These are phyloP conservation scores for Cephus sareptanus DNA, from an alignment of 2,888 invertebrate species.

Conservation along the genomic window DNA sequence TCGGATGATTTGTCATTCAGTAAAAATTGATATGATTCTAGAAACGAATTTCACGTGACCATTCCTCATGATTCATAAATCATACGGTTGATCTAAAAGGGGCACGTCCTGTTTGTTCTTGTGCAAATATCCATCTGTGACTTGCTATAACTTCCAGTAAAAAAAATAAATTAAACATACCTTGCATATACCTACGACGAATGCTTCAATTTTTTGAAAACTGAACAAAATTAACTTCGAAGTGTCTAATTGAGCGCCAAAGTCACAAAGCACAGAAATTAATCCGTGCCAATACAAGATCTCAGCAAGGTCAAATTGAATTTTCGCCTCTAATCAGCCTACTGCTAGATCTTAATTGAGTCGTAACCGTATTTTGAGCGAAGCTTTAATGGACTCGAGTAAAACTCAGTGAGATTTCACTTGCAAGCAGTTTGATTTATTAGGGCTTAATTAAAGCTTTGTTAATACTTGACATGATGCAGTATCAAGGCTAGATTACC, in stretches of 20 bases:
- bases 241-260: background rate
- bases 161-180: background rate
- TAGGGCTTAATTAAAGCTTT: background rate
- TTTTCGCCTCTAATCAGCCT: background rate
- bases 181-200: background rate
- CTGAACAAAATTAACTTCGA: no score
- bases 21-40: background rate
- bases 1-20: background rate
- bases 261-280: background rate
- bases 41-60: background rate
- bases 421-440: background rate
- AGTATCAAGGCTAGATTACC: background rate
- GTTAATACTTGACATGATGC: background rate
- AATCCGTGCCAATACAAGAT: background rate
- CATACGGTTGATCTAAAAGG: background rate
- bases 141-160: background rate
- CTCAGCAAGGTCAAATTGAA: background rate
- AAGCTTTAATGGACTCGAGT: background rate
- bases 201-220: background rate
- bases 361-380: background rate
- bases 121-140: background rate
- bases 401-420: background rate
- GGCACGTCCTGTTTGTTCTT: background rate
- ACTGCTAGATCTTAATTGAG: background rate
- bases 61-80: background rate